Evolutionary conservation across 2,113 vertebrate species (phyloP).

Genomic region (Hippocampus comes): DNA sequence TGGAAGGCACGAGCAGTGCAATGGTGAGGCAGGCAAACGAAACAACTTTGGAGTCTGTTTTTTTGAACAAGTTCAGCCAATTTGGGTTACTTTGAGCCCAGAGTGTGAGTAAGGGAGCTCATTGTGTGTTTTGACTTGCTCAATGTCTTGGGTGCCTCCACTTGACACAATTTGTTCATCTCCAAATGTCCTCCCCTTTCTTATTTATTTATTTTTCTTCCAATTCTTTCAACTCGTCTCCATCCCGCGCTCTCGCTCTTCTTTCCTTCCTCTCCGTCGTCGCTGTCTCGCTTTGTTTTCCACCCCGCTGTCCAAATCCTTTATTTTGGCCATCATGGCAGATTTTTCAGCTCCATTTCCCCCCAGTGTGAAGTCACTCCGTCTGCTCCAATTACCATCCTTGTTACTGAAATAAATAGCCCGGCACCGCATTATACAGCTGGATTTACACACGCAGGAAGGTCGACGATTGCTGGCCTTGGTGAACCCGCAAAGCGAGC

Average conservation of each 20-base stretch:
- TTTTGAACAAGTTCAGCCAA: too few relatives aligned
- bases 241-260: constrained; percentile 26
- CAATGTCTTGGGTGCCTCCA: background rate
- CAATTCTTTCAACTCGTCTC: background rate
- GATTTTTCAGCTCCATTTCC: constrained; percentile 70
- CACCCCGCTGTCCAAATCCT: constrained; percentile 64
- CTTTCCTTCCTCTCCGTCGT: constrained; percentile 31
- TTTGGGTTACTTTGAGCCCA: too few relatives aligned
- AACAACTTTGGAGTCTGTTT: background rate
- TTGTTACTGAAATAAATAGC: constrained; percentile 67
- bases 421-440: constrained; percentile 45
- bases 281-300: constrained; percentile 46
- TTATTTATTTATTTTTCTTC: constrained; percentile 15
- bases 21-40: constrained; percentile 24
- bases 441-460: constrained; percentile 47
- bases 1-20: constrained; percentile 10
- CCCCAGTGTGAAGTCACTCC: constrained; percentile 68
- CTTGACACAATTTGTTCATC: background rate
- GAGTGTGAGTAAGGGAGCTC: background rate
- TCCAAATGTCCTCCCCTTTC: constrained; percentile 7
- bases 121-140: background rate
- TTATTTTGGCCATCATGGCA: constrained; percentile 67
- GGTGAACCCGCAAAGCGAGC: constrained; percentile 49
- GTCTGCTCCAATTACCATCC: constrained; percentile 65
- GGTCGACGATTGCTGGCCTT: constrained; percentile 32